Base-by-base conservation (phyloP, 1,140 invertebrate species). In the Rhopalosiphum padi region DNA sequence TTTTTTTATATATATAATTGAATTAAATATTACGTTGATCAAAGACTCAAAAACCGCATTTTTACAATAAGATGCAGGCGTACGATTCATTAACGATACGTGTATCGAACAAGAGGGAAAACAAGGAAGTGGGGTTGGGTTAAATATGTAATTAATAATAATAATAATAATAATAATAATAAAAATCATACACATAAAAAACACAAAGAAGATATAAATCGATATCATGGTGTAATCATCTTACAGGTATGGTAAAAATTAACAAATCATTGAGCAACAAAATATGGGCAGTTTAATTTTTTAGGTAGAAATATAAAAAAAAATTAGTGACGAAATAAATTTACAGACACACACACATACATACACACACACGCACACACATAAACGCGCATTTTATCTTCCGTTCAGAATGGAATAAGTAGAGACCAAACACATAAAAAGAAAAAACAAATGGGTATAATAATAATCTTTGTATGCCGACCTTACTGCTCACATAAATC, bases 231-330 rank as follows among this genome's bases (percentile, higher is more conserved):
- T 60, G n/a, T 60, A 60, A 60, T 60, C 37, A 51, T 77, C 60
- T 77, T 25, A 90, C 5, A 60, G 22, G 23, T 60, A 90, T 55
- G 55, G 53, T 68, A 60, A 90, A 90, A 90, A 90, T 89, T 55
- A 89, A 92, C 60, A 93, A 93, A 85, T 85, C 4, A 53, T 93
- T 93, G 91, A 93, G 91, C 91, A 93, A 93, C 60, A 93, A 51
- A 85, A 93, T 53, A 86, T 41, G 91, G 91, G 91, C 91, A 93
- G 77, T 85, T 48, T 91, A 46, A 48, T 46, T 30, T 8, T 91
- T 77, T 83, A 51, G 55, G 30, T 91, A 77, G 30, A 91, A 43
- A 46, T 68, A 91, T 68, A 86, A 86, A 25, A 86, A 86, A 86
- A 55, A 86, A 83, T 55, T 23, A 55, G 48, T 21, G 18, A 94